phyloP scores from a whole-genome alignment of 2,113 vertebrate species.

The Nesogale talazaci region DNA sequence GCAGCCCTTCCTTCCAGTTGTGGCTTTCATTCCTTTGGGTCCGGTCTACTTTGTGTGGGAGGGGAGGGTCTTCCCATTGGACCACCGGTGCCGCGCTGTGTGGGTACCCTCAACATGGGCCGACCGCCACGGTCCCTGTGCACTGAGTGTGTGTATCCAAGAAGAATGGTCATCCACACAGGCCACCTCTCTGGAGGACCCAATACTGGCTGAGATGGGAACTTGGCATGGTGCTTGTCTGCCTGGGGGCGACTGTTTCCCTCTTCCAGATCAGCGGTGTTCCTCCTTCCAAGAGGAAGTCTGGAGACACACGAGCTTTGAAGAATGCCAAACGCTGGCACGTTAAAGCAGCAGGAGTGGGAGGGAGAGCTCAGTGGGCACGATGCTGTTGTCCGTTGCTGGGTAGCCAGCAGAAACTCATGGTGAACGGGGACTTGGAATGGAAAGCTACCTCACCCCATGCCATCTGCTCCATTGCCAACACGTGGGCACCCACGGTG shows the following conservation, averaged over 20 bases:
- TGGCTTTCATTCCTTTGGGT: neutral
- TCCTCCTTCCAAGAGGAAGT: neutral
- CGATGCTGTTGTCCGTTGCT: neutral
- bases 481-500: neutral
- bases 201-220: accelerated
- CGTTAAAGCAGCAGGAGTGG: neutral
- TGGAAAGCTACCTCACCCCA: neutral
- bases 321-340: accelerated
- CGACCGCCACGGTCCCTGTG: neutral
- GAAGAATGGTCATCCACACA: accelerated
- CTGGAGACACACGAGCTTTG: accelerated
- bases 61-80: neutral
- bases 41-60: neutral
- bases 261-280: neutral
- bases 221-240: accelerated
- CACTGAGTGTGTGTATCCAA: accelerated
- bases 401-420: neutral
- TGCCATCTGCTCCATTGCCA: neutral
- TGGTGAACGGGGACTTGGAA: neutral
- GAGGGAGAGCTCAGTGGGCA: neutral
- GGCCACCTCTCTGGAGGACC: accelerated
- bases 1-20: neutral
- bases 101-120: neutral
- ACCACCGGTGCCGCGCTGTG: neutral
- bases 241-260: accelerated